Evolutionary conservation across 2,888 invertebrate species (phyloP).

Genomic region (Nematopogon swammerdamellus): DNA sequence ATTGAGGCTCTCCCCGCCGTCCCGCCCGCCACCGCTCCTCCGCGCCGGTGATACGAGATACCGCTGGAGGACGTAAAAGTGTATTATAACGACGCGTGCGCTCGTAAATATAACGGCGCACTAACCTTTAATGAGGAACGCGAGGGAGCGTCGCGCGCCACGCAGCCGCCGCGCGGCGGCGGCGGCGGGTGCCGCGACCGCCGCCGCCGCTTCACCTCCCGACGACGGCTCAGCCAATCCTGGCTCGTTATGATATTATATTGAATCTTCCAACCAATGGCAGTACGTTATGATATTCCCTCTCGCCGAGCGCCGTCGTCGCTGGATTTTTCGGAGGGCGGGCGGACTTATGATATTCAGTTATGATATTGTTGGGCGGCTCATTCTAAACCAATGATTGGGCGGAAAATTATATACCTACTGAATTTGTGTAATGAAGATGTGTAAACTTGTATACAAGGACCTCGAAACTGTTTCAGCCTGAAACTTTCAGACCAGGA

Average conservation of each 20-base stretch:
- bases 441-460: too few relatives aligned
- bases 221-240: conserved; percentile 49
- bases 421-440: neutral
- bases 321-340: conserved; percentile 45
- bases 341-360: conserved; percentile 49
- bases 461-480: too few relatives aligned
- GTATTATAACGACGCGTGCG: conserved; percentile 32
- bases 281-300: conserved; percentile 52
- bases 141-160: conserved; percentile 14
- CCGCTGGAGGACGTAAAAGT: conserved; percentile 29
- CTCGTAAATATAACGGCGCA: conserved; percentile 29
- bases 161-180: conserved; percentile 14
- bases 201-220: conserved; percentile 28
- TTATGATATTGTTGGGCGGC: conserved; percentile 33
- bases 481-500: too few relatives aligned
- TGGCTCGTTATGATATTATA: conserved; percentile 62
- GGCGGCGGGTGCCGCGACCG: conserved; percentile 26
- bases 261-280: conserved; percentile 54
- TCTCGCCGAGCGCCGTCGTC: conserved; percentile 32
- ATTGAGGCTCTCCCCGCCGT: conserved; percentile 26
- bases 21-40: neutral
- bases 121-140: conserved; percentile 35
- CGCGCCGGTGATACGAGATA: neutral
- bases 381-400: neutral
- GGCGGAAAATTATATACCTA: neutral